A percentile compares a stretch with the other conserved stretches of the same genome.
Evolutionary conservation across 1,140 invertebrate genomes (phyloP).

Genomic region (Bemisia tabaci): DNA sequence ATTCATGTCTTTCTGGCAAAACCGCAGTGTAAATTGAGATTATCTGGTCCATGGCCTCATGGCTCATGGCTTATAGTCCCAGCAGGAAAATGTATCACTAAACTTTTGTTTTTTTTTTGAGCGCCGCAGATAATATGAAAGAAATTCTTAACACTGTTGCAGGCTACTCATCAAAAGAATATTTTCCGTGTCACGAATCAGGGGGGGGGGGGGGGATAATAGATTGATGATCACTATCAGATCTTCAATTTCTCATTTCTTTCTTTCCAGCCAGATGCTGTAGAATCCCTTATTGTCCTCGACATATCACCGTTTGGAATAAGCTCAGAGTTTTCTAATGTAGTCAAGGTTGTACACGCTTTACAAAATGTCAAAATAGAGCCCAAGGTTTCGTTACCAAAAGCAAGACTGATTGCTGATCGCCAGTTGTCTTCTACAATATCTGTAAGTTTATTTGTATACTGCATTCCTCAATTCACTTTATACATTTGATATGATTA

Average conservation of each 20-base stretch:
- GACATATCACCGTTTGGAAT: slow-evolving; percentile 66
- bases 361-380: slow-evolving; percentile 46
- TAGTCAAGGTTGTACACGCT: slow-evolving; percentile 47
- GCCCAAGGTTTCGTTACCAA: slow-evolving; percentile 42
- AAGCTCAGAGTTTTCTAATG: slow-evolving; percentile 43
- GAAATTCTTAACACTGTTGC: too few relatives aligned
- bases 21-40: too few relatives aligned
- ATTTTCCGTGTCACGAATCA: too few relatives aligned
- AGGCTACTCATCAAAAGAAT: too few relatives aligned
- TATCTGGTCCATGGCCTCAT: too few relatives aligned
- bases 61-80: too few relatives aligned
- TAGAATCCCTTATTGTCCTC: slow-evolving; percentile 65
- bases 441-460: slow-evolving; percentile 13
- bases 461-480: not conserved
- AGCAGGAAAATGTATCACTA: too few relatives aligned
- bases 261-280: slow-evolving; percentile 50
- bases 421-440: slow-evolving; percentile 34
- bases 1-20: too few relatives aligned
- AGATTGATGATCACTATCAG: too few relatives aligned
- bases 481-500: not conserved
- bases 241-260: slow-evolving; percentile 18
- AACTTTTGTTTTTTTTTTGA: too few relatives aligned
- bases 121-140: too few relatives aligned
- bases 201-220: too few relatives aligned
- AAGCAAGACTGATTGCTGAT: slow-evolving; percentile 45